Evolutionary conservation across 1,140 invertebrate genomes (phyloP).

Genomic region (Pseudomyrmex dendroicus): DNA sequence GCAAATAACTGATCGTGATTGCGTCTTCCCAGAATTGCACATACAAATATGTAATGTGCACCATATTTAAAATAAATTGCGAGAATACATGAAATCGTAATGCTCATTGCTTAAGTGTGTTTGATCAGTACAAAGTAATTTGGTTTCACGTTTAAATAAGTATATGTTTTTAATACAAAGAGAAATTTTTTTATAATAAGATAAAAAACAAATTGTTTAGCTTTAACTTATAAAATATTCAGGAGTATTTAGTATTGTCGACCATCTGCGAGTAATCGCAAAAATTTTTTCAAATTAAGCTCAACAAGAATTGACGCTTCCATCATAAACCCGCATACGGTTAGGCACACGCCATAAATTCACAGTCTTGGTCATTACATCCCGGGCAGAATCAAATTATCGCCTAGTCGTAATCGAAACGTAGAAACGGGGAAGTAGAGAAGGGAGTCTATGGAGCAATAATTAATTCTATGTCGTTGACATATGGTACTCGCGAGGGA

Average conservation of each 20-base stretch:
- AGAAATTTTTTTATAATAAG: too few species aligned
- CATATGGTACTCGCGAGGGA: conserved; percentile 71
- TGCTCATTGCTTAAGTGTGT: neutral
- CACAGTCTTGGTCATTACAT: conserved; percentile 33
- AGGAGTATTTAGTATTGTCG: too few species aligned
- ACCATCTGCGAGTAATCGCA: too few species aligned
- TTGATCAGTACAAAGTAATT: neutral
- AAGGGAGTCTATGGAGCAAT: conserved; percentile 58
- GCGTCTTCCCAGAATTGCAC: neutral
- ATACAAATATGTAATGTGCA: neutral
- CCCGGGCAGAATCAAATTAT: conserved; percentile 45
- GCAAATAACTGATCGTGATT: conserved; percentile 24
- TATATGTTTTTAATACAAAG: neutral
- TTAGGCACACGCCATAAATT: conserved; percentile 18
- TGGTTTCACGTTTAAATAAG: neutral
- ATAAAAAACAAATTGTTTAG: too few species aligned
- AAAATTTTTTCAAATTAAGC: neutral
- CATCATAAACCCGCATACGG: neutral
- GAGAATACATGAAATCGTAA: neutral
- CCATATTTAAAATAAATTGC: neutral
- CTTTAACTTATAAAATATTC: neutral
- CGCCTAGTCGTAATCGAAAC: conserved; percentile 47
- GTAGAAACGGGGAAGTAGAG: conserved; percentile 51
- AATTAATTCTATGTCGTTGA: conserved; percentile 75
- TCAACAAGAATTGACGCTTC: neutral